phyloP scores from a whole-genome alignment of 2,888 invertebrate species.

The Drosophila neutralis region DNA sequence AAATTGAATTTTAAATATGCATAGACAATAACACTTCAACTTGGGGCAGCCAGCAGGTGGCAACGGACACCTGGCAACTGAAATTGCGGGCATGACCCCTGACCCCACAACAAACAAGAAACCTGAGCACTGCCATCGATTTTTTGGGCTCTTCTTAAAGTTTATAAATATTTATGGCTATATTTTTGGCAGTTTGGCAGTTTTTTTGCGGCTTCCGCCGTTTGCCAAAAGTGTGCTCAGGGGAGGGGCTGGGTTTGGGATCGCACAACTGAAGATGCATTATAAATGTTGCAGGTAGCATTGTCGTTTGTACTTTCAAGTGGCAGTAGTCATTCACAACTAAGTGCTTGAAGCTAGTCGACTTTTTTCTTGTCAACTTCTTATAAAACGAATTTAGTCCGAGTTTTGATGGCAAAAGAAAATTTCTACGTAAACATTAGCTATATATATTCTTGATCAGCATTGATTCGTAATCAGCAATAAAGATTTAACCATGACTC shows the following conservation, averaged over 20 bases:
- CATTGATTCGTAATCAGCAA: background rate
- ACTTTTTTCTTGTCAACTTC: background rate
- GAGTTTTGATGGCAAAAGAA: background rate
- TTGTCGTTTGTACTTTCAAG: constrained; percentile 3
- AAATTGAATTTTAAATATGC: constrained; percentile 78
- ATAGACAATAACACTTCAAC: constrained; percentile 42
- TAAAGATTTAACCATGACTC: background rate
- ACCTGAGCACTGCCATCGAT: constrained; percentile 61
- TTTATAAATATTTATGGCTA: constrained; percentile 70
- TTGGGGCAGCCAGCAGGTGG: background rate
- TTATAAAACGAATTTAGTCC: background rate
- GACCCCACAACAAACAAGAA: constrained; percentile 20
- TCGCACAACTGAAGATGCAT: constrained; percentile 12
- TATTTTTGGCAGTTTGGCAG: constrained; percentile 17
- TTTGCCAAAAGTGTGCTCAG: constrained; percentile 13
- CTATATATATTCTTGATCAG: background rate
- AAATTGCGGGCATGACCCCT: constrained; percentile 6
- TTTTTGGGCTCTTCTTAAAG: constrained; percentile 55
- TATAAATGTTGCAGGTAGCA: constrained; percentile 32
- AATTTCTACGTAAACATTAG: background rate
- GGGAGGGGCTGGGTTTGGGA: background rate
- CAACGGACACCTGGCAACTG: constrained; percentile 6
- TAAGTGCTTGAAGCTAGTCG: background rate
- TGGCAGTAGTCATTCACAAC: background rate
- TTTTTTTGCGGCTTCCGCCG: background rate